Evolutionary conservation across 2,888 invertebrate genomes (phyloP).

Genomic region (Drosophila formosana): DNA sequence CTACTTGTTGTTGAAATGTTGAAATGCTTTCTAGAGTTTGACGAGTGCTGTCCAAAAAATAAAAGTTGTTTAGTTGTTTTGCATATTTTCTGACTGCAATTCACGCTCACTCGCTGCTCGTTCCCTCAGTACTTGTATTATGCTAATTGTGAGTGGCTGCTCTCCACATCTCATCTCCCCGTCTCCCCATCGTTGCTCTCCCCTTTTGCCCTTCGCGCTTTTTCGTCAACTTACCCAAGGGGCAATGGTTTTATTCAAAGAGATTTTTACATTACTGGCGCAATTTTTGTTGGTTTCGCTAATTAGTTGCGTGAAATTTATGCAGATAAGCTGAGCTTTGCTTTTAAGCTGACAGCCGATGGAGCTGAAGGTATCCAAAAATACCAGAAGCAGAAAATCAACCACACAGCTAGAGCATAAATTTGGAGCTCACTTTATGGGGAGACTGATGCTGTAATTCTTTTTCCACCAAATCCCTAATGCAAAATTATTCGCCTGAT

Average conservation of each 20-base stretch:
- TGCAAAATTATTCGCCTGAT: background rate
- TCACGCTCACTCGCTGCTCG: constrained; percentile 6
- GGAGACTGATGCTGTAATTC: background rate
- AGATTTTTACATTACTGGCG: constrained; percentile 38
- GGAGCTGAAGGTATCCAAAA: constrained; percentile 19
- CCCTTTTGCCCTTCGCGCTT: background rate
- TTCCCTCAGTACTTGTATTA: constrained; percentile 44
- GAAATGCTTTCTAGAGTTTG: constrained; percentile 23
- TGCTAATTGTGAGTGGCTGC: constrained; percentile 54
- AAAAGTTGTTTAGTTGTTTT: constrained; percentile 33
- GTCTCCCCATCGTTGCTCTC: background rate
- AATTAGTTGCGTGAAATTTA: constrained; percentile 75
- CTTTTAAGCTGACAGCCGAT: constrained; percentile 44
- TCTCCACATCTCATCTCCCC: background rate
- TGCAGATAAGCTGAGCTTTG: constrained; percentile 62
- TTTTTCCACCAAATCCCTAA: background rate
- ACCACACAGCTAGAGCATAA: constrained; percentile 2
- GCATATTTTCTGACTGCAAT: constrained; percentile 44
- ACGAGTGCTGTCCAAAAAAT: constrained; percentile 22
- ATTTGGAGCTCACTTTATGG: constrained; percentile 37
- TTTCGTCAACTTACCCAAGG: background rate
- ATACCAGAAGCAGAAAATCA: constrained; percentile 22
- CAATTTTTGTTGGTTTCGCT: constrained; percentile 52
- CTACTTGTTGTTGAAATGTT: background rate
- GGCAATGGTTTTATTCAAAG: constrained; percentile 46